Conservation (phyloP, 2,797 vertebrate genomes). For the Sternotherus odoratus region DNA sequence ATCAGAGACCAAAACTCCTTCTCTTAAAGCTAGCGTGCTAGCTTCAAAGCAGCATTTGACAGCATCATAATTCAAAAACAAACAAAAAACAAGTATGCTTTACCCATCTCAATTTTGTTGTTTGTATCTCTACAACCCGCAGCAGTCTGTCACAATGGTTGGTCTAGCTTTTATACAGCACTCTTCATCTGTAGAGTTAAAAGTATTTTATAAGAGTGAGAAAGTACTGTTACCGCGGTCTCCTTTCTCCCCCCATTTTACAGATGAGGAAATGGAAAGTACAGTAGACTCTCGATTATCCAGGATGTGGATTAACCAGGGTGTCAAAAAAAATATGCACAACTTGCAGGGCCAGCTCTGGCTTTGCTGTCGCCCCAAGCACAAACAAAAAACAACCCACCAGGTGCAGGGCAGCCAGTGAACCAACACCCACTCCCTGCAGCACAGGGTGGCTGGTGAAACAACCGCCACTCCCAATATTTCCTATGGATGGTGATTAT, state of each 20-base stretch:
- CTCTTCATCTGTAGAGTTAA: background rate
- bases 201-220: background rate
- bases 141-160: background rate
- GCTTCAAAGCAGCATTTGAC: background rate
- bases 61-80: background rate
- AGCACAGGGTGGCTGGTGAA: too few species aligned
- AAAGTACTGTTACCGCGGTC: background rate
- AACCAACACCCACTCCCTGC: too few species aligned
- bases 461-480: too few species aligned
- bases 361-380: too few species aligned
- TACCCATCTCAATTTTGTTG: background rate
- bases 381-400: too few species aligned
- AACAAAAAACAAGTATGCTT: background rate
- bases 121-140: rapidly evolving
- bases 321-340: too few species aligned
- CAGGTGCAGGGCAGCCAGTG: too few species aligned
- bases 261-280: background rate
- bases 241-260: background rate
- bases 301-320: too few species aligned
- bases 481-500: too few species aligned
- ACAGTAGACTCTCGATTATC: too few species aligned
- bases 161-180: background rate
- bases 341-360: too few species aligned
- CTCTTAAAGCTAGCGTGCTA: too few species aligned
- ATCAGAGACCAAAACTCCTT: background rate